phyloP scores from a whole-genome alignment of 2,113 vertebrate species.

The Cyanistes caeruleus region DNA sequence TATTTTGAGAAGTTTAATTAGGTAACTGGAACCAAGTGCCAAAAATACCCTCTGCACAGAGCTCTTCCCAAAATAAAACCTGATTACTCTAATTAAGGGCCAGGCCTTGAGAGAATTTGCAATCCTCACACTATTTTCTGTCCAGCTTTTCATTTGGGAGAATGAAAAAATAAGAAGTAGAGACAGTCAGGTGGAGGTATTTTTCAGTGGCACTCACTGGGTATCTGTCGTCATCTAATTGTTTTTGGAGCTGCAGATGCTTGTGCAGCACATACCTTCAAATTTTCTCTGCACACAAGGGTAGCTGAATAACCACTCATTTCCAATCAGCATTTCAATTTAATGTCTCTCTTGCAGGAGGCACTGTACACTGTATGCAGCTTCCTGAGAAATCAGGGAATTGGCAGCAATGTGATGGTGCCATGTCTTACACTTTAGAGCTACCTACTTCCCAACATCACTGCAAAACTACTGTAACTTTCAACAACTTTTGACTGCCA shows the following conservation, averaged over 20 bases:
- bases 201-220: neutral
- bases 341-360: neutral
- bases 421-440: neutral
- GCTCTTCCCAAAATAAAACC: neutral
- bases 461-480: neutral
- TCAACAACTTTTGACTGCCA: neutral
- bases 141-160: neutral
- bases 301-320: neutral
- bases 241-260: neutral
- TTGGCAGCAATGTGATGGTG: neutral
- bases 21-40: neutral
- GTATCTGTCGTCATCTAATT: neutral
- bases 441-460: neutral
- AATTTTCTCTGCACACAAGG: neutral
- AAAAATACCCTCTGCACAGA: neutral
- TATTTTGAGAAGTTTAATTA: slow-evolving; percentile 22
- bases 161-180: neutral
- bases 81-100: neutral
- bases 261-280: neutral
- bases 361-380: neutral
- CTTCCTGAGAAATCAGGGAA: neutral
- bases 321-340: neutral
- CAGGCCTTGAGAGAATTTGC: neutral
- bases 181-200: neutral
- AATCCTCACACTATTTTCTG: neutral